Evolutionary conservation across 2,888 invertebrate genomes (phyloP), one percentile per base, ranked within the genome.

Genomic region (Ommatoiulus sabulosus): DNA sequence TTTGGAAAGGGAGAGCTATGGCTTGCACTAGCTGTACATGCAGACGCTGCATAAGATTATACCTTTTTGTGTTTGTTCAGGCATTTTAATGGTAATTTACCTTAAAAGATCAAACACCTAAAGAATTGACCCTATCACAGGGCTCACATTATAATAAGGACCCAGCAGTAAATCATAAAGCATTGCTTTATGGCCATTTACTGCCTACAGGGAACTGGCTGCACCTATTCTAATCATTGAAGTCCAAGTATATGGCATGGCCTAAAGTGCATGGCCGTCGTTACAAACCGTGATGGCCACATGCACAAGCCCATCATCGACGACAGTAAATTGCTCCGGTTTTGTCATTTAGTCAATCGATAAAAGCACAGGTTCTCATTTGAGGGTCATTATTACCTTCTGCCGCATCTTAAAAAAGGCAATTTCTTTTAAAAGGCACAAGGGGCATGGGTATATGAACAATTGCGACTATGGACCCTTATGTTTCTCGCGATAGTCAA

Each of bases 201-300:
- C 6, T 63, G 63, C 63, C 63, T 20, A 63, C 5, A 20, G 63
- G 20, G 15, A 6, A 63, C 63, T 15, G n/a, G 20, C 63, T 63
- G 63, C 63, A 63, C 63, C 63, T 20, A 63, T 63, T 63, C 20
- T 10, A 63, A 63, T 15, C 20, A 63, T 63, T 63, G 63, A 63
- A 63, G 20, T 20, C 63, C 20, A 63, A 20, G 4, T 63, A 63
- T 63, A 63, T 63, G 63, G 63, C 20, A 63, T 63, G 20, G 63
- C 63, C 63, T 63, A 63, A 63, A 63, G 63, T 63, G 63, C 63
- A 63, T 63, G 63, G 63, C 63, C 63, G 20, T 63, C 63, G 63
- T 63, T 63, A 63, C 6, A 20, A 63, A 63, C 63, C 8, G 63
- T 63, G 63, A 63, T 63, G n/a, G 20, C n/a, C 63, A 15, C 57